Base-by-base conservation (phyloP, 2,888 invertebrate genomes). In the Microctonus brassicae region DNA sequence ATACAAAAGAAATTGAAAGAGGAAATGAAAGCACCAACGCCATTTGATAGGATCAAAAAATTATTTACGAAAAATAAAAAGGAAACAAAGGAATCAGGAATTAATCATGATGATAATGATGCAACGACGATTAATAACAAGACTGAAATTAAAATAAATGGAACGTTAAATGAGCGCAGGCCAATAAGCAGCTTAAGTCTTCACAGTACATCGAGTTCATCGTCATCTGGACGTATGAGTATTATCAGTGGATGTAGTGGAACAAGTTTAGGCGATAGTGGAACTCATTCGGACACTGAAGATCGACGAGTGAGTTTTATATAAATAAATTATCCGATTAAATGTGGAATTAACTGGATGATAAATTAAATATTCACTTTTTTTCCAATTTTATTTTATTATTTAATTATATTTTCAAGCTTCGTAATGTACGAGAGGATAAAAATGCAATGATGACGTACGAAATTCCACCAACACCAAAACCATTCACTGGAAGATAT, bases 261-360 rank as follows among this genome's bases (percentile, higher is more conserved):
- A 2, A 92, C 93, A 36, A 95, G 95, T 80, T 89, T 94, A 0
- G 94, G 94, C 0, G 96, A 96, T 80, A 95, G 94, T 82, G 95
- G 95, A 69, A 94, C 95, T 0, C 95, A 95, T 83, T 95, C 95
- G 0, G 95, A 95, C 84, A 92, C 92, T 67, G 95, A 95, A 75
- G 95, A 95, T 69, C 91, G 94, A 75, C 89, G 90, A 84, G 90
- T 89, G 76, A 72, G 78, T 42, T 53, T 34, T 69, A 34, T 57
- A 60, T 13, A 29, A 11, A 22, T 1, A 52, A 52, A 34, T 29
- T 22, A 61, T 13, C 6, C n/a, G n/a, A n/a, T n/a, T n/a, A n/a
- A n/a, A n/a, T n/a, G n/a, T n/a, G n/a, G n/a, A n/a, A n/a, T n/a
- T n/a, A n/a, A n/a, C n/a, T n/a, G n/a, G n/a, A n/a, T n/a, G n/a